A percentile compares a stretch with the other conserved stretches of the same genome.
Conservation (phyloP, 2,888 invertebrate species). For the Thereva nobilitata region DNA sequence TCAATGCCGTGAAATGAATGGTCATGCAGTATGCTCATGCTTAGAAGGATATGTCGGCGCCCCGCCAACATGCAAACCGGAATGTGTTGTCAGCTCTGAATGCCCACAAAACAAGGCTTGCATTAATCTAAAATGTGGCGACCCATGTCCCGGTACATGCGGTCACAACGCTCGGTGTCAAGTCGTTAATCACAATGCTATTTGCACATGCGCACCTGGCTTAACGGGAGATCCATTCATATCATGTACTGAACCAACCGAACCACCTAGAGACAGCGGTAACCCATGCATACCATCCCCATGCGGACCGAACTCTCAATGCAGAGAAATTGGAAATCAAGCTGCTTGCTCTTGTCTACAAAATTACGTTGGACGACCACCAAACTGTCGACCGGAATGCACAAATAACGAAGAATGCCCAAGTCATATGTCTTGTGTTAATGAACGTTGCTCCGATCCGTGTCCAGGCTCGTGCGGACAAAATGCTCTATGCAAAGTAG, state of each 20-base stretch:
- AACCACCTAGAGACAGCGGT: conserved; percentile 52
- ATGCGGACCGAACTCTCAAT: conserved; percentile 82
- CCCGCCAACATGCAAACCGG: conserved; percentile 68
- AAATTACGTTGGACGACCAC: conserved; percentile 81
- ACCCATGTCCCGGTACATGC: conserved; percentile 71
- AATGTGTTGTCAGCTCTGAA: conserved; percentile 69
- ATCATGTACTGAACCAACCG: conserved; percentile 60
- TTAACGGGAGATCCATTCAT: conserved; percentile 69
- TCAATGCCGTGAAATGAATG: conserved; percentile 66
- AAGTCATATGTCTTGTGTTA: conserved; percentile 77
- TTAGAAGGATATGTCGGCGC: conserved; percentile 66
- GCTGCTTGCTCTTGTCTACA: conserved; percentile 83
- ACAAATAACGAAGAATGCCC: conserved; percentile 80
- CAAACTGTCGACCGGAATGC: conserved; percentile 85
- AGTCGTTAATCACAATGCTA: conserved; percentile 70
- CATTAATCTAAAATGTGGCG: conserved; percentile 66
- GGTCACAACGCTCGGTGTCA: conserved; percentile 68
- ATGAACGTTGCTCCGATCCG: conserved; percentile 81
- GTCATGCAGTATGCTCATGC: conserved; percentile 68
- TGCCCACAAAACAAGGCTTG: conserved; percentile 68
- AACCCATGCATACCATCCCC: conserved; percentile 81
- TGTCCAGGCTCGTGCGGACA: conserved; percentile 79
- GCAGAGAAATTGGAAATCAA: conserved; percentile 77
- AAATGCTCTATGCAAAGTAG: conserved; percentile 80
- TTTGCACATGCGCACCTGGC: conserved; percentile 67